Percentiles rank a stretch among this genome's conserved stretches.
phyloP scores from a whole-genome alignment of 2,113 vertebrate species.

The Xiphophorus maculatus region DNA sequence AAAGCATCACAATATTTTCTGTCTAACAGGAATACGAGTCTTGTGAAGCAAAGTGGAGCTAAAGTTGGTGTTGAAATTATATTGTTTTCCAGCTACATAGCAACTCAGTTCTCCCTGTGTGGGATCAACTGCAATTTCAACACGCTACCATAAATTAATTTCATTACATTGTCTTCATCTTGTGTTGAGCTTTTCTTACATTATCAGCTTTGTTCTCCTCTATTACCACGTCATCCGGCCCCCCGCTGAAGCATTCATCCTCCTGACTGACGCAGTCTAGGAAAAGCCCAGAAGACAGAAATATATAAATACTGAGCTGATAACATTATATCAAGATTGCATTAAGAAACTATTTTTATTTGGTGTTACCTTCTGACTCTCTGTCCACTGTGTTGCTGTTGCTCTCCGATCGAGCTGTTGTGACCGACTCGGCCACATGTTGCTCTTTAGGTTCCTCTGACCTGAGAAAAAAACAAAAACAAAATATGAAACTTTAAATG shows the following conservation, averaged over 20 bases:
- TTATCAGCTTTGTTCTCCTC: constrained; percentile 61
- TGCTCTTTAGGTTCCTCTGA: constrained; percentile 51
- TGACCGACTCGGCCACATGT: not conserved
- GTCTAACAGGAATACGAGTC: not conserved
- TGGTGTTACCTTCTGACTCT: constrained; percentile 62
- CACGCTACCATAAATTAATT: not conserved
- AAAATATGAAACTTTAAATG: not conserved
- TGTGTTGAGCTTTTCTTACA: constrained; percentile 42
- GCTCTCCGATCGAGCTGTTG: constrained; percentile 25
- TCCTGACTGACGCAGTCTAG: constrained; percentile 51
- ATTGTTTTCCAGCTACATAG: no score
- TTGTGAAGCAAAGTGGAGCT: not conserved
- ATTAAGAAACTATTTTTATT: not conserved
- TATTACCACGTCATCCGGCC: constrained; percentile 27
- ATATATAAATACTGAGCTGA: not conserved
- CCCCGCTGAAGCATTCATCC: constrained; percentile 39
- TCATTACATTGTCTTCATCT: not conserved
- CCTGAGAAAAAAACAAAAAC: constrained; percentile 38
- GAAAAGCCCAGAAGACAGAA: not conserved
- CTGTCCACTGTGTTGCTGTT: constrained; percentile 43
- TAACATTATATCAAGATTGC: not conserved
- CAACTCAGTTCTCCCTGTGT: not conserved
- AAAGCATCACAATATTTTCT: not conserved
- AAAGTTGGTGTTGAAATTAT: not conserved
- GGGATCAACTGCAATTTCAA: not conserved